Evolutionary conservation across 2,797 vertebrate species (phyloP), one percentile per base, ranked within the genome.

Genomic region (Etheostoma nigrum): DNA sequence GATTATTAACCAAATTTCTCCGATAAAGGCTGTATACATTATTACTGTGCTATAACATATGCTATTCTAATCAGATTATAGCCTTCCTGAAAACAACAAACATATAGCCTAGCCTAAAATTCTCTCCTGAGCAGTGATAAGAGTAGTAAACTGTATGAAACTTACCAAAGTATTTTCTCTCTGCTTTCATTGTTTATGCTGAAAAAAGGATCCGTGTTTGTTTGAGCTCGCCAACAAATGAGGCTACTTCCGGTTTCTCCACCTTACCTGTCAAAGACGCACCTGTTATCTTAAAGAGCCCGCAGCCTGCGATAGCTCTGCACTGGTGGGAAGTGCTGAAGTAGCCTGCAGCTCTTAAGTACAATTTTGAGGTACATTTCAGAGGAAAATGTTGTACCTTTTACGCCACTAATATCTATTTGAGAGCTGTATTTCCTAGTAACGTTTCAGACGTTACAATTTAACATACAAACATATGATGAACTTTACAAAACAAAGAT

Each of bases 271-370:
- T 67, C 23, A 36, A 13, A 1, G 60, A 62, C 81, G 21, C 89
- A 89, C 94, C 93, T 94, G 81, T 75, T 79, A 25, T 86, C 91
- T 94, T 93, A 93, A 94, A 93, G 89, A 9, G 76, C 2, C 79
- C 45, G 69, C 79, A n/a, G 27, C 30, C 51, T 40, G 36, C 36
- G 2, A 21, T 1, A 21, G 30, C 2, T 5, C 12, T 15, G 21
- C 27, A 7, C 2, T 53, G 33, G 7, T 5, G 40, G 15, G 3
- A 13, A 13, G n/a, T 9, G 58, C 36, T 11, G 11, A 2, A 42
- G 3, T 12, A 42, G 40, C 9, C 11, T 12, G 33, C 33, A 7
- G 33, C 33, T 33, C 33, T 33, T 2, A 33, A 33, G 33, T 33
- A 36, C 11, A 16, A 12, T 33, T 23, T 11, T 33, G 30, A 15